A percentile compares a stretch with the other conserved stretches of the same genome.
These are phyloP conservation scores for Lithobates sylvaticus DNA, from an alignment of 2,797 vertebrate species.

Conservation along the genomic window DNA sequence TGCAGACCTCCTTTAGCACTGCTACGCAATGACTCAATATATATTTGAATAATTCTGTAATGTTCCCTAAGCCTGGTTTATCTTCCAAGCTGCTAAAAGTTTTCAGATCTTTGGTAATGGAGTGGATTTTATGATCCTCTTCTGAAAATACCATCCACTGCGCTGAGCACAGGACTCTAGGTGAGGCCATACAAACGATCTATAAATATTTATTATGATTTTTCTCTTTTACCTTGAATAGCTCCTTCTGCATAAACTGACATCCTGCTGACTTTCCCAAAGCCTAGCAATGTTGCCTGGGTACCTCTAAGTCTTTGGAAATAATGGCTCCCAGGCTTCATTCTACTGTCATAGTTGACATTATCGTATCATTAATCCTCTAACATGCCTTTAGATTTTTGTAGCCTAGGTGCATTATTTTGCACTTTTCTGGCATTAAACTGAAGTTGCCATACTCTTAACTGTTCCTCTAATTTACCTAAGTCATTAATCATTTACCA, in stretches of 20 bases:
- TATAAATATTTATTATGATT: constrained; percentile 37
- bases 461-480: constrained; percentile 35
- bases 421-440: constrained; percentile 48
- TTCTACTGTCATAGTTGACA: constrained; percentile 40
- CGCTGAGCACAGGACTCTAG: constrained; percentile 13
- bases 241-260: not conserved
- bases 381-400: constrained; percentile 41
- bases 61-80: not conserved
- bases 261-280: constrained; percentile 11
- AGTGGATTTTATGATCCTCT: constrained; percentile 19
- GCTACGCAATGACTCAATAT: not conserved
- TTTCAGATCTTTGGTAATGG: constrained; percentile 2
- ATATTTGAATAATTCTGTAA: not conserved
- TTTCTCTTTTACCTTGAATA: constrained; percentile 34
- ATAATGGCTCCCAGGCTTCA: constrained; percentile 35
- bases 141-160: constrained; percentile 1
- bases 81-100: not conserved
- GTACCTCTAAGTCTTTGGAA: constrained; percentile 28
- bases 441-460: constrained; percentile 18
- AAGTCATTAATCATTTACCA: constrained; percentile 36
- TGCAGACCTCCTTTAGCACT: not conserved
- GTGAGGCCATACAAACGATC: constrained; percentile 15
- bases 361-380: constrained; percentile 54
- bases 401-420: constrained; percentile 41
- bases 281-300: not conserved